Evolutionary conservation across 1,140 invertebrate species (phyloP), one percentile per base, ranked within the genome.

Genomic region (Limonius californicus): DNA sequence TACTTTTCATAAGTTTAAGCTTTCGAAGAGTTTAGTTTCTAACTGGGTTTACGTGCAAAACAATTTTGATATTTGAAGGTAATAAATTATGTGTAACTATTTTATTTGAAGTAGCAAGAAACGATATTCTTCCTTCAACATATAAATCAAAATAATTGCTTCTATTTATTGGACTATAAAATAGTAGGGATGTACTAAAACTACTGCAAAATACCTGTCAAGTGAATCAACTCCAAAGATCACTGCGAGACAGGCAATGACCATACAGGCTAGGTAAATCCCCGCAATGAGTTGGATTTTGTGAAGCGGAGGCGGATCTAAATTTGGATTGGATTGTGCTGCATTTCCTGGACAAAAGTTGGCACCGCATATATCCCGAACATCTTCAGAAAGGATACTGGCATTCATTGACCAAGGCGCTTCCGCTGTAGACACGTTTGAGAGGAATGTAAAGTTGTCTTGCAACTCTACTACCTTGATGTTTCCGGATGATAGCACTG

Each of bases 221-320:
- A 94, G 78, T 0, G 90, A 87, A 75, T 96, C 93, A 0, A 97
- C 86, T 21, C 91, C 89, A 12, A 94, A 75, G 2, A 84, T 83
- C n/a, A 96, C 86, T 23, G 94, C 83, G 1, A 91, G 45, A 21
- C 87, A 85, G 0, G 92, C 92, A 0, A 83, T 61, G 0, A 89
- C 76, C 80, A 94, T 92, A 69, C 89, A 94, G 0, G 79, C 83
- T 0, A 95, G 77, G 77, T 93, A 96, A 55, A 95, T 90, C 12
- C 90, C 90, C 35, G 88, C 85, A 63, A 96, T 86, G 42, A 89
- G 81, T 70, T 89, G 83, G 45, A 92, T 87, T 76, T 91, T 87
- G 63, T 85, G 79, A 0, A 83, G 74, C 0, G 87, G 81, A 0
- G 91, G 90, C 15, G 84, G 83, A 54, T 81, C 77, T 30, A 92